phyloP scores from a whole-genome alignment of 2,113 vertebrate genomes.

The Propithecus coquereli region DNA sequence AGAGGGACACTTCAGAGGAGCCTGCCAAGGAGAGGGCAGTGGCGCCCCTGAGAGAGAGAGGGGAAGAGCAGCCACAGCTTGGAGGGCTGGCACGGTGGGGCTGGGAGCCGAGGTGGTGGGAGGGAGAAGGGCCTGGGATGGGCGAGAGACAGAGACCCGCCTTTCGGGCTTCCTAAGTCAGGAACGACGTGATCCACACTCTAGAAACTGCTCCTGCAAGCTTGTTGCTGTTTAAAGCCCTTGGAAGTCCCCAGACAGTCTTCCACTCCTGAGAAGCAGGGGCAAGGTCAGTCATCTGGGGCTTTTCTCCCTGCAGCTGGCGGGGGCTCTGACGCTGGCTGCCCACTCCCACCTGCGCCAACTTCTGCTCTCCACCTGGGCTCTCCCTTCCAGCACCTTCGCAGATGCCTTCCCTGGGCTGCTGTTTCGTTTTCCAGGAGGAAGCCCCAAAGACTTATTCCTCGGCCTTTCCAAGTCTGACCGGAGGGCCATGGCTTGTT shows the following conservation, averaged over 20 bases:
- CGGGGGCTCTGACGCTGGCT: slow-evolving; percentile 71
- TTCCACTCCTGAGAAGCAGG: fast-evolving
- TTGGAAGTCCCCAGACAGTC: background rate
- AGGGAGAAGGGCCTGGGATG: too few species aligned
- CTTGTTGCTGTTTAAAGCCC: too few species aligned
- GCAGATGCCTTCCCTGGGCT: slow-evolving; percentile 50
- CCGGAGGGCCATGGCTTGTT: background rate
- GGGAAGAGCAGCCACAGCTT: too few species aligned
- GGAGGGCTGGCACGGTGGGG: fast-evolving
- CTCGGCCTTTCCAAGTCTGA: background rate
- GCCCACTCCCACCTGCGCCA: slow-evolving; percentile 64
- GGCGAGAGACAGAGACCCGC: background rate
- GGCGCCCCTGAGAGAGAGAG: fast-evolving
- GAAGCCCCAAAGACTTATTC: background rate
- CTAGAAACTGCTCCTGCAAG: background rate
- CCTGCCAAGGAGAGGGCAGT: too few species aligned
- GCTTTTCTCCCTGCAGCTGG: slow-evolving; percentile 73
- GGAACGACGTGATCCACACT: fast-evolving
- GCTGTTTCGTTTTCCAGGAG: slow-evolving; percentile 32
- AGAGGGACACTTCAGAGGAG: background rate
- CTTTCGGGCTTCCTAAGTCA: background rate
- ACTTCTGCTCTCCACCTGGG: slow-evolving; percentile 60
- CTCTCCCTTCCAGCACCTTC: slow-evolving; percentile 35
- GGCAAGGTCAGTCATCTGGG: fast-evolving
- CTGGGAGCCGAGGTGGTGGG: too few species aligned